Percentiles rank a stretch among this genome's conserved stretches.
These are phyloP conservation scores for Leucosticte australis DNA, from an alignment of 2,113 vertebrate genomes.

Conservation along the genomic window DNA sequence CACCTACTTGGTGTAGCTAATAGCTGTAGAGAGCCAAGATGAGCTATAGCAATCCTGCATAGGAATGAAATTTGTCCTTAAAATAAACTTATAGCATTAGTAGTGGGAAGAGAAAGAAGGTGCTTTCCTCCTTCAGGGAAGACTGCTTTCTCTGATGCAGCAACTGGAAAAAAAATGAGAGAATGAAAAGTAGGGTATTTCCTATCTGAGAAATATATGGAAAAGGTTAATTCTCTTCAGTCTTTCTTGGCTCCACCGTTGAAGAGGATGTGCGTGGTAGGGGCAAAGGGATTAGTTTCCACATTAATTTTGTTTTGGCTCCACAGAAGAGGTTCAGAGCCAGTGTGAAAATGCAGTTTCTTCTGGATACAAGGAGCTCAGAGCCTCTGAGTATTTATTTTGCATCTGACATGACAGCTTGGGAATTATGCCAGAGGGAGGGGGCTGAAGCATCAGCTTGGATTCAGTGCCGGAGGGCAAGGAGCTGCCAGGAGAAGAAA, in stretches of 20 bases:
- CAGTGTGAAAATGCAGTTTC: conserved; percentile 51
- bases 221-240: conserved; percentile 28
- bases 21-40: neutral
- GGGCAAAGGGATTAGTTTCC: conserved; percentile 53
- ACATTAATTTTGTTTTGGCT: conserved; percentile 53
- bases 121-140: neutral
- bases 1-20: conserved; percentile 10
- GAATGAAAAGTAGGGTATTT: neutral
- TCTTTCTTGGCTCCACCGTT: neutral
- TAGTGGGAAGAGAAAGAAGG: neutral
- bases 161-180: neutral
- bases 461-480: neutral
- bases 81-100: neutral
- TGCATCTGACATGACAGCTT: conserved; percentile 11
- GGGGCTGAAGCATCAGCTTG: neutral
- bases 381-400: conserved; percentile 44
- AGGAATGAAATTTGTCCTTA: conserved; percentile 12
- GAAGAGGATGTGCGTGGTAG: conserved; percentile 2
- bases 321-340: conserved; percentile 13
- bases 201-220: neutral
- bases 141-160: neutral
- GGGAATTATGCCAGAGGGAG: neutral
- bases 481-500: conserved; percentile 12
- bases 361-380: conserved; percentile 22
- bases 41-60: neutral